A percentile compares a stretch with the other conserved stretches of the same genome.
phyloP scores from a whole-genome alignment of 2,888 invertebrate species.

The Eulithis prunata region DNA sequence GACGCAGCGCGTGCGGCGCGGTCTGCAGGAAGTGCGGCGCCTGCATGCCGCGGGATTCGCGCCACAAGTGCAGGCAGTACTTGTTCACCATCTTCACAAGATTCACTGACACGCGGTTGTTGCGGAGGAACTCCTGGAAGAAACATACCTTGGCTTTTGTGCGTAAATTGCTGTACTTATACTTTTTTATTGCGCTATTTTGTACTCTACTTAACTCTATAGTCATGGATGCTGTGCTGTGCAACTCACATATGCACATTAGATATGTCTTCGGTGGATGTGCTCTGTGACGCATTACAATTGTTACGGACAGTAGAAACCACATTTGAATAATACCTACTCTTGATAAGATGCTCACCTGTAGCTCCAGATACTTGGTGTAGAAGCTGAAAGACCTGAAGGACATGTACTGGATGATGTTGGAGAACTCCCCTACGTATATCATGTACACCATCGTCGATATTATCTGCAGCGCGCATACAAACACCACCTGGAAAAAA shows the following conservation, averaged over 20 bases:
- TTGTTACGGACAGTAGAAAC: too few relatives aligned
- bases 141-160: not conserved
- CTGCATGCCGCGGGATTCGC: slow-evolving; percentile 66
- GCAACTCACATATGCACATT: too few relatives aligned
- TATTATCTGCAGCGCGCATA: slow-evolving; percentile 60
- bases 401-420: slow-evolving; percentile 70
- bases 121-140: slow-evolving; percentile 64
- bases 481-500: slow-evolving; percentile 62
- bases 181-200: too few relatives aligned
- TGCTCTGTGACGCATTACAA: too few relatives aligned
- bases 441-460: slow-evolving; percentile 69
- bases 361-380: slow-evolving; percentile 65
- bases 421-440: slow-evolving; percentile 74
- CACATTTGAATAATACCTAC: too few relatives aligned
- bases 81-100: slow-evolving; percentile 61
- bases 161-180: too few relatives aligned
- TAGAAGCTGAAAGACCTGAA: slow-evolving; percentile 69
- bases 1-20: slow-evolving; percentile 63
- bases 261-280: too few relatives aligned
- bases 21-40: slow-evolving; percentile 60
- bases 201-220: too few relatives aligned
- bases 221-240: too few relatives aligned
- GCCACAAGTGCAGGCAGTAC: slow-evolving; percentile 68
- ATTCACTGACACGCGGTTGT: slow-evolving; percentile 69
- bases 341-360: slow-evolving; percentile 48